Percentiles rank a stretch among this genome's conserved stretches.
Conservation (phyloP, 2,888 invertebrate genomes). For the Glaucopsyche alexis region DNA sequence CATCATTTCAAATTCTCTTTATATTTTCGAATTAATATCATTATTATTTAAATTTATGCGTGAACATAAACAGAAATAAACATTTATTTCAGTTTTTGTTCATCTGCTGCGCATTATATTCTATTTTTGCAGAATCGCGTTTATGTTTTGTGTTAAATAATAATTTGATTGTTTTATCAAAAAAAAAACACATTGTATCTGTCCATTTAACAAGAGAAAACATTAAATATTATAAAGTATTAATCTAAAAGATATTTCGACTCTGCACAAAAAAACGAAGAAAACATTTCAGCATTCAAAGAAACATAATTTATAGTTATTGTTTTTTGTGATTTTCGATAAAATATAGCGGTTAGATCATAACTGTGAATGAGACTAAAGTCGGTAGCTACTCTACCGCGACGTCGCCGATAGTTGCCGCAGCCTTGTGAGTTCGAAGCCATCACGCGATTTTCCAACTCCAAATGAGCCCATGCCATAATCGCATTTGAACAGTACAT, state of each 20-base stretch:
- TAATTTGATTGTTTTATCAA: too few species aligned
- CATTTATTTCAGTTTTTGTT: neutral
- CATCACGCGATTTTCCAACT: slow-evolving; percentile 12
- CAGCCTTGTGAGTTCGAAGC: slow-evolving; percentile 14
- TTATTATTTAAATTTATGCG: too few species aligned
- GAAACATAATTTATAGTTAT: neutral
- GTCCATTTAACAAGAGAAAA: too few species aligned
- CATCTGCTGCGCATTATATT: neutral
- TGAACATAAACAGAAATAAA: neutral
- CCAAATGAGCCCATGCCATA: neutral
- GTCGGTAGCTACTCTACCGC: slow-evolving; percentile 17
- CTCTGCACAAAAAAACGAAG: too few species aligned
- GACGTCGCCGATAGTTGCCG: neutral
- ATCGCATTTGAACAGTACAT: neutral
- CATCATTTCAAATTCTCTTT: too few species aligned
- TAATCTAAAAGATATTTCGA: too few species aligned
- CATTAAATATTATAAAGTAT: too few species aligned
- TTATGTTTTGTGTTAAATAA: too few species aligned
- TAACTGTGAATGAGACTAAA: slow-evolving; percentile 12
- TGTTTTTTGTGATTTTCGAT: neutral
- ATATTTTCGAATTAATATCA: too few species aligned
- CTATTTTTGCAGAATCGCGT: too few species aligned
- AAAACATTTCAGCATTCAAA: too few species aligned
- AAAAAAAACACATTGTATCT: too few species aligned
- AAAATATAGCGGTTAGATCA: neutral